Evolutionary conservation across 2,888 invertebrate genomes (phyloP), one percentile per base, ranked within the genome.

Genomic region (Sarcophaga caerulescens): DNA sequence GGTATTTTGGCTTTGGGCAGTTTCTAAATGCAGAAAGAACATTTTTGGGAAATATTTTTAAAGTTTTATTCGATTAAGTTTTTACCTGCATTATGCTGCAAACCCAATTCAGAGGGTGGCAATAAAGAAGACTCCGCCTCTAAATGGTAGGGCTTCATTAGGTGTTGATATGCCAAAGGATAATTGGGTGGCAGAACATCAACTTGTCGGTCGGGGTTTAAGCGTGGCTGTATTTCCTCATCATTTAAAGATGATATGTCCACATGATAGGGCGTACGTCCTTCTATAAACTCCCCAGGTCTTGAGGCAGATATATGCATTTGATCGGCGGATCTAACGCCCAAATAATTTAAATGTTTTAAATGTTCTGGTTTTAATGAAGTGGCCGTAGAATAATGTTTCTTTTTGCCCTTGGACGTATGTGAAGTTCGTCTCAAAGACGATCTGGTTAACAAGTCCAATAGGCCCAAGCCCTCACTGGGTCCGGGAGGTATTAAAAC

Each of bases 241-340:
- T 91, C 91, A 63, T 86, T 87, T 65, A 89, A 85, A 1, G 90
- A 90, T 10, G 91, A 90, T 84, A 96, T 95, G 89, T 96, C 96
- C 25, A 96, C 96, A 80, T 94, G 95, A 89, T 96, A 96, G 4
- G 96, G 96, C 6, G 95, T 95, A 89, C 94, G 95, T 0, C 96
- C 95, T 91, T 96, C 95, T 83, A 96, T 95, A 86, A 95, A 96
- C 70, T 95, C 93, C 0, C 90, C 89, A 19, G 89, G 80, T 5
- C 89, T 88, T 0, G 76, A 66, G 19, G 79, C 35, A 3, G 82
- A n/a, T 19, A 68, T 23, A 19, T 70, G 44, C 73, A 45, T 69
- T 62, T 47, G 73, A 45, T 10, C 85, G 81, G 8, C 35, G 1
- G 35, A 8, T 8, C 10, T 8, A 35, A 35, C 1, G 35, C 35